Base-by-base conservation (phyloP, 2,888 invertebrate genomes). In the Oligia latruncula region DNA sequence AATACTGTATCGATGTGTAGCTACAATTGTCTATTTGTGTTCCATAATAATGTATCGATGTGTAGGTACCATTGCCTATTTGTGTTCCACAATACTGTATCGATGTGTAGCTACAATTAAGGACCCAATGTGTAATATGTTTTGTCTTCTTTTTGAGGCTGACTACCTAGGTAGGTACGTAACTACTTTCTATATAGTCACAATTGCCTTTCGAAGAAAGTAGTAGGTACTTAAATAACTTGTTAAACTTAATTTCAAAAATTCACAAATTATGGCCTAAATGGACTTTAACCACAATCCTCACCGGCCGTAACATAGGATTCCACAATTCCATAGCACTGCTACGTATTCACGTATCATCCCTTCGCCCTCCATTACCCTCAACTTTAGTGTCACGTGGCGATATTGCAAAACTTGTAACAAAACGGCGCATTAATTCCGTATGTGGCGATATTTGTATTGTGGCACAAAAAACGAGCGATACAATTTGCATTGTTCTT, bases 401-500 rank as follows among this genome's bases (percentile, higher is more conserved):
- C 60, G 72, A 87, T 79, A 84, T 84, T 84, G 64, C 70, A 35
- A 64, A 84, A 84, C 66, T 84, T 86, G 71, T 77, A 70, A 67
- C 77, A 79, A 71, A 82, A 78, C 65, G 77, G 35, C 78, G 35
- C 87, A 85, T 84, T 87, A 85, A 80, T 85, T 74, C 75, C 62
- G 70, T 64, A 65, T 77, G 81, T 84, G 66, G 65, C 71, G 75
- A 80, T 87, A 87, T 84, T 87, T 77, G 87, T 77, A 71, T 72
- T 62, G 74, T 64, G 29, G 65, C 49, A 76, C 80, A 87, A 84
- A 88, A 84, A 77, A 80, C 80, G 58, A 71, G 70, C 71, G 74
- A 79, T 82, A 82, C 85, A 80, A 89, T 87, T 89, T 87, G 79
- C 81, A 83, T 83, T 66, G 80, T 80, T 81, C 76, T 77, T 73